Conservation (phyloP, 2,797 vertebrate genomes). For the Alfaro cultratus region DNA sequence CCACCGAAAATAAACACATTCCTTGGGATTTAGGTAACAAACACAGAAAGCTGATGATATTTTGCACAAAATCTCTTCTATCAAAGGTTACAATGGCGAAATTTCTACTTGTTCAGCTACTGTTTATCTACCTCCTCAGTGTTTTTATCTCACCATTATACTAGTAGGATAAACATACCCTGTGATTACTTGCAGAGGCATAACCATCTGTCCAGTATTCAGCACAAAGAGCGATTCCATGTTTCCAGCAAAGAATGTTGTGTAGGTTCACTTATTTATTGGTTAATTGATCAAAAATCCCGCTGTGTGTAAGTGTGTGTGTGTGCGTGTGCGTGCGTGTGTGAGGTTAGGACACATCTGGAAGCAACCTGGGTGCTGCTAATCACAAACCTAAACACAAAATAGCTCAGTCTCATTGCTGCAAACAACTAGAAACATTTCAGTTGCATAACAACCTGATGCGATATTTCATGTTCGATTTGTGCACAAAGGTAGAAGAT, state of each 20-base stretch:
- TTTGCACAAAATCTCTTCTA: conserved; percentile 25
- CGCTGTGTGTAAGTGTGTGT: conserved; percentile 7
- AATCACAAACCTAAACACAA: conserved; percentile 72
- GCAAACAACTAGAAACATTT: conserved; percentile 67
- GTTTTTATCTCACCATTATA: conserved; percentile 49
- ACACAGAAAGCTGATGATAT: conserved; percentile 32
- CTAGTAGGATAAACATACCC: conserved; percentile 51
- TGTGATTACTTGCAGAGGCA: conserved; percentile 54
- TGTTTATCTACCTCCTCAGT: conserved; percentile 55
- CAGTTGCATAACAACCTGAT: conserved; percentile 52
- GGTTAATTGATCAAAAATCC: conserved; percentile 56
- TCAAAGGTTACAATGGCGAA: conserved; percentile 25
- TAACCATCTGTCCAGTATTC: conserved; percentile 70
- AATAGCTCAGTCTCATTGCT: conserved; percentile 61
- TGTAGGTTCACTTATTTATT: conserved; percentile 52
- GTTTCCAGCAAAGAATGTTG: conserved; percentile 59
- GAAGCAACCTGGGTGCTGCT: conserved; percentile 69
- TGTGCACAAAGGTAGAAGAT: conserved; percentile 39
- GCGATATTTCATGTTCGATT: conserved; percentile 57
- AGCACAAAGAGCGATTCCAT: conserved; percentile 53
- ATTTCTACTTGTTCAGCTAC: conserved; percentile 41
- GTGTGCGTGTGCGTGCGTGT: not conserved
- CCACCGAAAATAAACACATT: conserved; percentile 57
- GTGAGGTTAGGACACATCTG: conserved; percentile 69
- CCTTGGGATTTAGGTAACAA: conserved; percentile 33